phyloP scores from a whole-genome alignment of 2,113 vertebrate genomes.

The Mesembrinibis cayennensis region DNA sequence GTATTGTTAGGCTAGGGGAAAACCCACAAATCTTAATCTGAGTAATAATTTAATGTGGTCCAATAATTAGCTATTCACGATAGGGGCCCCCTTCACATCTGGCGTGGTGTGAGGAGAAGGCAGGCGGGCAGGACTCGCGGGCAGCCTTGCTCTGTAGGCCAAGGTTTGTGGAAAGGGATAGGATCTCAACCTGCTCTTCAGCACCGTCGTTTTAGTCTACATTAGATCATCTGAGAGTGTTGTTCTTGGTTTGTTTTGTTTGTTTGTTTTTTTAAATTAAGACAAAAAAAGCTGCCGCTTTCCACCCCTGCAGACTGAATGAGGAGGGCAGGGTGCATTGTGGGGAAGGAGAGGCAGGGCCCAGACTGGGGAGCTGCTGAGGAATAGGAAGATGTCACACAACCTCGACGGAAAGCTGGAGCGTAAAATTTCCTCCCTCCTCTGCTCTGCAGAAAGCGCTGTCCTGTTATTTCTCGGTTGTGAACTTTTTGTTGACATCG shows the following conservation, averaged over 20 bases:
- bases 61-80: neutral
- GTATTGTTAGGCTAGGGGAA: slow-evolving; percentile 24
- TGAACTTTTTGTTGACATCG: neutral
- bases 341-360: neutral
- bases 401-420: accelerated
- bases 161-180: neutral
- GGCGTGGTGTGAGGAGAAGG: neutral
- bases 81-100: neutral
- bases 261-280: neutral
- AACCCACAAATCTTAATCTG: slow-evolving; percentile 43
- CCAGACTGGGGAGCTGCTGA: neutral
- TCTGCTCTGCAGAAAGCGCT: neutral
- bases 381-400: neutral
- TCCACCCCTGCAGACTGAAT: neutral
- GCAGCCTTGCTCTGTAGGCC: neutral
- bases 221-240: neutral
- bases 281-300: neutral
- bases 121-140: neutral
- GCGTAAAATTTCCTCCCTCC: neutral
- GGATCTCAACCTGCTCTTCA: neutral
- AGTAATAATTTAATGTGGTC: slow-evolving; percentile 46
- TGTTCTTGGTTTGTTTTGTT: neutral
- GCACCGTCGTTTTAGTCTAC: accelerated
- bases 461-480: neutral
- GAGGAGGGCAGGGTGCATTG: neutral